These are phyloP conservation scores for Drosophila mimica DNA, from an alignment of 2,888 invertebrate species.

Conservation along the genomic window DNA sequence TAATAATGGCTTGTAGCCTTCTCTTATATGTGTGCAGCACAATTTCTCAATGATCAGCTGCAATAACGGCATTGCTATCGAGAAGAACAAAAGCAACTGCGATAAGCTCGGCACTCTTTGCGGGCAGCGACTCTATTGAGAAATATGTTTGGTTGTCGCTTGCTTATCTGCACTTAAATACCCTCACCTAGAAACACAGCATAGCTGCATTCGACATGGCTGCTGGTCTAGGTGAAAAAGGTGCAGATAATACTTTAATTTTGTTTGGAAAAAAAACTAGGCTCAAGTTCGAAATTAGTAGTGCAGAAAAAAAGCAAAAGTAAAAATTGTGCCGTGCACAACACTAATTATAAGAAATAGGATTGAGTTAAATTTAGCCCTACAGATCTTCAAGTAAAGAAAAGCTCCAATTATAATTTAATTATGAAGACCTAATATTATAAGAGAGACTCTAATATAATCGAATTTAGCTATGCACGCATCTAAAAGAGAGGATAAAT, in stretches of 20 bases:
- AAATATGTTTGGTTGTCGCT: slow-evolving; percentile 17
- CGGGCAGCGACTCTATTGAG: background rate
- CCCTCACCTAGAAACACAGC: background rate
- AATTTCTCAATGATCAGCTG: slow-evolving; percentile 38
- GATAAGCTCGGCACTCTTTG: slow-evolving; percentile 19
- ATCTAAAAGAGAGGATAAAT: too few species aligned
- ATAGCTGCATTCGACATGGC: background rate
- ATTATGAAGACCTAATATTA: too few species aligned
- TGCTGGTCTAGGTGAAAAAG: background rate
- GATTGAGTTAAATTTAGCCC: background rate
- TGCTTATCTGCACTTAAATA: slow-evolving; percentile 15
- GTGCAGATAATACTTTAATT: background rate
- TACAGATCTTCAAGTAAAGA: background rate
- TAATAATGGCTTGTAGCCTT: slow-evolving; percentile 56
- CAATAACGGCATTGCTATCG: slow-evolving; percentile 46
- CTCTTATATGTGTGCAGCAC: slow-evolving; percentile 55
- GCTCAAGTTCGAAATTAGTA: too few species aligned
- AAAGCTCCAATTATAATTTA: too few species aligned
- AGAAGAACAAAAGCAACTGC: slow-evolving; percentile 30
- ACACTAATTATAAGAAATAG: background rate
- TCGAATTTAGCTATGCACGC: too few species aligned
- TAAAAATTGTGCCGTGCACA: too few species aligned
- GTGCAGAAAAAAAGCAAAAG: too few species aligned
- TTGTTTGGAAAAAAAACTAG: background rate
- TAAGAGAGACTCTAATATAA: too few species aligned